These are phyloP conservation scores for Automeris io DNA, from an alignment of 2,888 invertebrate genomes.

Conservation along the genomic window DNA sequence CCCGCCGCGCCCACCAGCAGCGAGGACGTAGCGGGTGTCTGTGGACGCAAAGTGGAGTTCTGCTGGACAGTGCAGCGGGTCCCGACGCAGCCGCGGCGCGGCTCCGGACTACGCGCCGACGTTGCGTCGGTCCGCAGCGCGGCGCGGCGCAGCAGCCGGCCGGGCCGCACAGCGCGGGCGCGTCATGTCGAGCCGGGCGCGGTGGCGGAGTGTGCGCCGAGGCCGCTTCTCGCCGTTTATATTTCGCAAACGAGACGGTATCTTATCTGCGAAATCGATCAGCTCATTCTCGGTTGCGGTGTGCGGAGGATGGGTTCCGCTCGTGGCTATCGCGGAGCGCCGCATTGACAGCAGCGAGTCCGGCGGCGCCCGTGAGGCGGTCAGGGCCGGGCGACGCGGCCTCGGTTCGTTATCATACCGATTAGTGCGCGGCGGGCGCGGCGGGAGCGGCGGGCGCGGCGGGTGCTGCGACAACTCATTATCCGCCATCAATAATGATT, in stretches of 20 bases:
- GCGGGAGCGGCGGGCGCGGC: no score
- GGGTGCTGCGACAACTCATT: no score
- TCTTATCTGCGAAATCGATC: background rate
- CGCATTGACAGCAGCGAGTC: no score
- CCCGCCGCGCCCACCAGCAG: no score
- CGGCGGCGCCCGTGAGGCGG: no score
- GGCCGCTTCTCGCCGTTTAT: background rate
- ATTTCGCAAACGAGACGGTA: background rate
- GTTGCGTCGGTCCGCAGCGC: slow-evolving; percentile 9
- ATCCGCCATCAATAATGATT: no score
- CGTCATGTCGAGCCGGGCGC: background rate
- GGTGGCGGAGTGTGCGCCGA: background rate
- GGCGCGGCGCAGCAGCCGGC: background rate
- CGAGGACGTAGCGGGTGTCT: background rate
- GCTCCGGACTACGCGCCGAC: slow-evolving; percentile 32
- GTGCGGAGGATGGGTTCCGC: background rate
- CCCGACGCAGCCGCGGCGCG: slow-evolving; percentile 45
- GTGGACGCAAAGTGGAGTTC: background rate
- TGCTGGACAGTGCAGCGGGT: slow-evolving; percentile 30
- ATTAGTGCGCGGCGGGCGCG: no score
- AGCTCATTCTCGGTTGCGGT: background rate
- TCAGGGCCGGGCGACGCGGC: no score
- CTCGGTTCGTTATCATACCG: no score
- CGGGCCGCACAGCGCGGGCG: no score
- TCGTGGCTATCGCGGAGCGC: no score